Conservation (phyloP, 2,888 invertebrate genomes). For the Adineta ricciae region DNA sequence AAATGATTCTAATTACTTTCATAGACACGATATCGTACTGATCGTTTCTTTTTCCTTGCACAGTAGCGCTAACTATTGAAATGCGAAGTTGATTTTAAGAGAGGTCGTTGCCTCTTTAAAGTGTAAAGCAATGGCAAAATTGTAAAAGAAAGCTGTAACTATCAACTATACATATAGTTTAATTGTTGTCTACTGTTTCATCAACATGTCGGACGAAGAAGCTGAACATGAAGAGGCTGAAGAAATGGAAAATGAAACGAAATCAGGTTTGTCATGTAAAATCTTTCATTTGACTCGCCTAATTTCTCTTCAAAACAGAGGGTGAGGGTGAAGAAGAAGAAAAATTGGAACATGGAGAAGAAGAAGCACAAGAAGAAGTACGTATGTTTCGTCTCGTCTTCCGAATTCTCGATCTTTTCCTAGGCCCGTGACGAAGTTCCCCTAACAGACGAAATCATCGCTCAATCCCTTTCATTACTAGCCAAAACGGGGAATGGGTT, state of each 20-base stretch:
- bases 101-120: background rate
- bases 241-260: conserved; percentile 13
- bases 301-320: background rate
- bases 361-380: conserved; percentile 35
- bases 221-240: conserved; percentile 19
- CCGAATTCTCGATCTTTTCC: background rate
- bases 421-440: conserved; percentile 39
- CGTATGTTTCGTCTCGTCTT: background rate
- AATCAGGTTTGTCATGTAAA: background rate
- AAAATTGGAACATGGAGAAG: conserved; percentile 31
- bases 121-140: background rate
- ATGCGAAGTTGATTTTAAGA: background rate
- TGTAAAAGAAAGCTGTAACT: background rate
- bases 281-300: background rate
- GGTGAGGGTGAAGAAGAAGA: conserved; percentile 34
- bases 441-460: conserved; percentile 40
- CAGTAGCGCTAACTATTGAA: background rate
- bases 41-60: background rate
- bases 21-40: no score
- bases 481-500: conserved; percentile 46
- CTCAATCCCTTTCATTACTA: conserved; percentile 43
- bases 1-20: no score
- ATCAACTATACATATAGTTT: background rate
- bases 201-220: background rate
- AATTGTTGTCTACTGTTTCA: background rate